Conservation (phyloP, 2,797 vertebrate genomes). For the Falco concolor region DNA sequence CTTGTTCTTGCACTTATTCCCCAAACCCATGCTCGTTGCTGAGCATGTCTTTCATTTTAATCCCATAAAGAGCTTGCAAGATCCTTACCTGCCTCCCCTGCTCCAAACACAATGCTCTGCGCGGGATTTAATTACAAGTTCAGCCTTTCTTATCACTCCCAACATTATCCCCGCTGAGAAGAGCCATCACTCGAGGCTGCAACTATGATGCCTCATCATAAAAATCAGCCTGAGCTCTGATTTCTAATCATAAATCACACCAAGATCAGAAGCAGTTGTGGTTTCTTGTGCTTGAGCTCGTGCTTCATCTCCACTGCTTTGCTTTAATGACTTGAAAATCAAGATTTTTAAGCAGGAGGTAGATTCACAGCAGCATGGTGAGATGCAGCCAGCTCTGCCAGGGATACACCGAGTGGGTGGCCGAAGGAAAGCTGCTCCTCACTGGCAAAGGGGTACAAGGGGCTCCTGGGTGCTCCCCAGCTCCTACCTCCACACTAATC, state of each 20-base stretch:
- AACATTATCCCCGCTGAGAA: background rate
- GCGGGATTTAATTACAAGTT: background rate
- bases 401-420: background rate
- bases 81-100: background rate
- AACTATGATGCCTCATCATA: background rate
- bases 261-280: accelerated
- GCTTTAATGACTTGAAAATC: background rate
- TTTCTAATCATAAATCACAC: background rate
- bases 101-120: background rate
- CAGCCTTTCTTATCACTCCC: background rate
- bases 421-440: background rate
- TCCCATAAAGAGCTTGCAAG: background rate
- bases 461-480: background rate
- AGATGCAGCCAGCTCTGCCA: background rate
- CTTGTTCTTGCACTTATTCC: background rate
- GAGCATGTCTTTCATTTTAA: background rate
- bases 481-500: background rate
- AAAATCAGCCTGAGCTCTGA: background rate
- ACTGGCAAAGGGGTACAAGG: background rate
- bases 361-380: accelerated
- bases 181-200: background rate
- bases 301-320: background rate
- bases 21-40: accelerated
- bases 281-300: background rate
- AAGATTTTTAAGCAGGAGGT: background rate